These are phyloP conservation scores for Oxystoma pomonae DNA, from an alignment of 2,888 invertebrate species.

Conservation along the genomic window DNA sequence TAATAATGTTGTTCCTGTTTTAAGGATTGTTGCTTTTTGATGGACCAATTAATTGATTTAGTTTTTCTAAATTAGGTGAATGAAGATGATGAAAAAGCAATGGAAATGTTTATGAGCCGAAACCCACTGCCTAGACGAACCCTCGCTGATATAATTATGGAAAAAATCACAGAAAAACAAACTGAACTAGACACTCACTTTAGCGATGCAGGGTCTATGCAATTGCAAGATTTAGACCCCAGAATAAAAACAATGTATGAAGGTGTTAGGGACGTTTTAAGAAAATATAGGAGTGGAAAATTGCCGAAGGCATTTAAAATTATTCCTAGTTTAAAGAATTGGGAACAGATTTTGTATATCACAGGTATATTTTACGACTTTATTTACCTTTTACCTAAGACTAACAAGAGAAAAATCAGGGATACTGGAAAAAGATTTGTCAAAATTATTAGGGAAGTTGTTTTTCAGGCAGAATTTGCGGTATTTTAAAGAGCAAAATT, in stretches of 20 bases:
- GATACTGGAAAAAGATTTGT: too few relatives aligned
- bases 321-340: slow-evolving; percentile 85
- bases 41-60: too few relatives aligned
- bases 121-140: slow-evolving; percentile 60
- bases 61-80: too few relatives aligned
- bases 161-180: slow-evolving; percentile 89
- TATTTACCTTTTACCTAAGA: not conserved
- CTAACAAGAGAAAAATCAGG: not conserved
- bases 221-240: slow-evolving; percentile 81
- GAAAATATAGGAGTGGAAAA: slow-evolving; percentile 91
- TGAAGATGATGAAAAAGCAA: slow-evolving; percentile 84
- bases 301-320: slow-evolving; percentile 98
- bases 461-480: too few relatives aligned
- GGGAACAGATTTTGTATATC: slow-evolving; percentile 55
- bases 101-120: slow-evolving; percentile 74
- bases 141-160: slow-evolving; percentile 86
- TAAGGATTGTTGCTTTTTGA: too few relatives aligned
- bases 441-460: too few relatives aligned
- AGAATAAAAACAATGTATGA: slow-evolving; percentile 82
- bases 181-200: slow-evolving; percentile 84
- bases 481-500: too few relatives aligned
- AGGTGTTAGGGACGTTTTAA: slow-evolving; percentile 82
- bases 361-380: slow-evolving; percentile 26
- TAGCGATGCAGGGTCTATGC: slow-evolving; percentile 71
- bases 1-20: too few relatives aligned